phyloP scores from a whole-genome alignment of 1,140 invertebrate genomes.

The Sycophaga agraensis region DNA sequence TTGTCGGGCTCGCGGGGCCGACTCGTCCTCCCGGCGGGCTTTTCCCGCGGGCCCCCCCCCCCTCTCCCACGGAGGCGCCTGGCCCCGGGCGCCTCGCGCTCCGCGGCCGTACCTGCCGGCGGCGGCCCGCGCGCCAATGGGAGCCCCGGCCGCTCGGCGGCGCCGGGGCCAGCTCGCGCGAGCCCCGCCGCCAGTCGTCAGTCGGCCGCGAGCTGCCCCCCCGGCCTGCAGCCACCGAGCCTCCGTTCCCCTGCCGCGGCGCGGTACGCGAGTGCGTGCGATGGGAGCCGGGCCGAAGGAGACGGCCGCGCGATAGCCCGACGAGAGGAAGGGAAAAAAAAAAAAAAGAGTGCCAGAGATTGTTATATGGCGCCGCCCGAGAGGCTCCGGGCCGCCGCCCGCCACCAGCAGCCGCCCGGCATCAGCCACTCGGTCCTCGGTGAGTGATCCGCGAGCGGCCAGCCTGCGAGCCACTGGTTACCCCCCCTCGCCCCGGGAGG shows the following conservation, averaged over 20 bases:
- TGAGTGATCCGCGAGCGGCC: constrained; percentile 35
- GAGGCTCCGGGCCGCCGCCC: constrained; percentile 35
- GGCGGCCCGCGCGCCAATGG: constrained; percentile 13
- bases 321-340: neutral
- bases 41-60: too few relatives aligned
- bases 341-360: constrained; percentile 2
- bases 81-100: neutral
- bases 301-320: too few relatives aligned
- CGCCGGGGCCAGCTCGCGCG: neutral
- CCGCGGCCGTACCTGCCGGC: constrained; percentile 7
- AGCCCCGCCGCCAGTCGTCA: too few relatives aligned
- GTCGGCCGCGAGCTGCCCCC: neutral
- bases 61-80: too few relatives aligned
- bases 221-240: neutral
- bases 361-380: constrained; percentile 51
- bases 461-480: too few relatives aligned
- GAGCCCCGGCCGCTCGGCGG: constrained; percentile 10
- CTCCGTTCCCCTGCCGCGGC: neutral
- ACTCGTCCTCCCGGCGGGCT: too few relatives aligned
- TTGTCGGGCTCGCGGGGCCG: too few relatives aligned
- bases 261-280: neutral
- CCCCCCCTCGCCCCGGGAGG: too few relatives aligned
- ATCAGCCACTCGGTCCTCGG: constrained; percentile 50
- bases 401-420: constrained; percentile 27
- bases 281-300: too few relatives aligned